Evolutionary conservation across 2,797 vertebrate genomes (phyloP), one percentile per base, ranked within the genome.

Genomic region (Tadarida brasiliensis): DNA sequence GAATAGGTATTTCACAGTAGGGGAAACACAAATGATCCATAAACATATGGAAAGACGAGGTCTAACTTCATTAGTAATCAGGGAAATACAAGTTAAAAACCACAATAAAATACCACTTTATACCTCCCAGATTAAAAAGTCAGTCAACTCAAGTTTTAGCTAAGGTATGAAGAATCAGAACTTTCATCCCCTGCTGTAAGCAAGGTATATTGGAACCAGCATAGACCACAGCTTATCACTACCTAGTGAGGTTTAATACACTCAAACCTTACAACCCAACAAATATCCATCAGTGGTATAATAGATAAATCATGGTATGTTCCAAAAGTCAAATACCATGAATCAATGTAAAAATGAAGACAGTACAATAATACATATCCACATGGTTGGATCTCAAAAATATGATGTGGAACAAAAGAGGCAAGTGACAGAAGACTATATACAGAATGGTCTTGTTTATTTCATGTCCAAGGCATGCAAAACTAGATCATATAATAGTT

Each of bases 81-180:
- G 16, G 49, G 3, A 90, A 80, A 95, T 90, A 51, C 28, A 94
- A 70, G 82, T 82, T 86, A 86, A 92, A 92, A 82, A 73, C 56
- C 68, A 30, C 14, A 83, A 15, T 44, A 35, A 56, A 61, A 68
- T 44, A 83, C 19, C 24, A 83, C 7, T 56, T 68, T 51, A 49
- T 3, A 73, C 20, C 3, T 39, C 59, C 33, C 33, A 81, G 44
- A 82, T 65, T 76, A 77, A 90, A 93, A 85, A 28, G 15, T 70
- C 70, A 59, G 35, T 95, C 68, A 94, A 65, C 15, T 77, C 49
- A 70, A 86, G 26, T 76, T 94, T 63, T 70, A 81, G 56, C 35
- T 67, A 84, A 91, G 30, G 22, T 17, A 19, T 59, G 35, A 11
- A 22, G 5, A 71, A 39, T 26, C 12, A 16, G 44, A 63, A 39